These are phyloP conservation scores for Piaya cayana DNA, from an alignment of 2,113 vertebrate species.

Conservation along the genomic window DNA sequence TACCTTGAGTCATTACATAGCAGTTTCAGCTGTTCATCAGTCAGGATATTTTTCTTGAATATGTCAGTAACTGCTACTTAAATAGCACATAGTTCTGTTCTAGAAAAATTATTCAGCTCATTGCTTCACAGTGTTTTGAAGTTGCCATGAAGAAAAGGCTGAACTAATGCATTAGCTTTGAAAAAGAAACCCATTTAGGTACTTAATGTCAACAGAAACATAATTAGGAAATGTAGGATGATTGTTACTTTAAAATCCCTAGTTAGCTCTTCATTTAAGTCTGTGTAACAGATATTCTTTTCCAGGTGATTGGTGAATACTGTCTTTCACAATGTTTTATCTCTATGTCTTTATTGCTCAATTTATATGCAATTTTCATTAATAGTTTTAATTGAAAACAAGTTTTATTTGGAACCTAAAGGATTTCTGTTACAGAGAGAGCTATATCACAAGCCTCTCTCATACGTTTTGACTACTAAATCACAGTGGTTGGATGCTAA, in stretches of 20 bases:
- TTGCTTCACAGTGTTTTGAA: not conserved
- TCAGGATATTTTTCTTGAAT: not conserved
- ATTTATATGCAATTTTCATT: not conserved
- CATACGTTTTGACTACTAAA: not conserved
- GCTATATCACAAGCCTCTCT: not conserved
- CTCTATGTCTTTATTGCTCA: not conserved
- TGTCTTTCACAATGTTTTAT: not conserved
- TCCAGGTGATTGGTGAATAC: not conserved
- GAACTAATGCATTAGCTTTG: not conserved
- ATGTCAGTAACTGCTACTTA: not conserved
- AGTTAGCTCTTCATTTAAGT: not conserved
- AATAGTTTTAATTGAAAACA: conserved; percentile 21
- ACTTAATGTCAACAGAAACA: not conserved
- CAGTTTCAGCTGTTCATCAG: not conserved
- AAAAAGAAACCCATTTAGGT: not conserved
- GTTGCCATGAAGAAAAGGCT: not conserved
- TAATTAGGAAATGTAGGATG: not conserved
- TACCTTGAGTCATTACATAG: not conserved
- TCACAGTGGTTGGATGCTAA: not conserved
- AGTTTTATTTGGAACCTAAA: not conserved
- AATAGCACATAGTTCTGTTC: not conserved
- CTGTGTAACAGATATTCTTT: not conserved
- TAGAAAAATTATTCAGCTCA: not conserved
- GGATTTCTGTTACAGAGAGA: not conserved
- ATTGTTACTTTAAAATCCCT: not conserved